Base-by-base conservation (phyloP, 1,140 invertebrate genomes). In the Sitophilus oryzae region DNA sequence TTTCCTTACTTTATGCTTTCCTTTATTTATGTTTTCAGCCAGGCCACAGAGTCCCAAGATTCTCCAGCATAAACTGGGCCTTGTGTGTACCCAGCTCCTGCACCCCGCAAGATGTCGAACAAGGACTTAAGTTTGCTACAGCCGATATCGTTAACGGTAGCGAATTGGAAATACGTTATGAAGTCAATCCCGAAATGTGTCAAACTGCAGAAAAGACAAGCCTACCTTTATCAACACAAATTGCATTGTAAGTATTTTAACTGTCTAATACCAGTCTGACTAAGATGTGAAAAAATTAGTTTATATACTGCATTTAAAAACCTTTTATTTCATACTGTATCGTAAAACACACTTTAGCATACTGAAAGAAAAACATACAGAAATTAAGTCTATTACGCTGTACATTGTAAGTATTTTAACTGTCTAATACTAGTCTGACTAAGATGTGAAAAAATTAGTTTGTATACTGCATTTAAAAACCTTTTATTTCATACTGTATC, bases 41-140 rank as follows among this genome's bases (percentile, higher is more conserved):
- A 59, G 82, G 81, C 14, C 82, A 83, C 63, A 67, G 81, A 25
- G 76, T 83, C 0, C 82, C 82, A 0, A 66, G 77, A 37, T 80
- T 78, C 62, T 81, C 80, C 11, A 79, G 74, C 30, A 74, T 82
- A 9, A 73, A 82, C 46, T 83, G 81, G 81, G 82, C 76, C 0
- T 63, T 82, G 2, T 83, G 82, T 58, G 74, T 82, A 2, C 82
- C 82, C 8, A 73, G 73, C 20, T 75, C 76, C 1, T 83, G 82
- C 63, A 73, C 74, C 37, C 65, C 78, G 23, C 63, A 69, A 20
- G 81, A 83, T 64, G 66, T 83, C 3, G 73, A 81, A 60, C 66
- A 73, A 2, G 76, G 74, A 16, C 62, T 83, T 15, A 56, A 61
- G 40, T 40, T 61, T 20, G 56, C 43, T 0, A 36, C 71, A 6